Conservation (phyloP, 2,888 invertebrate species). For the Endomychus coccineus region DNA sequence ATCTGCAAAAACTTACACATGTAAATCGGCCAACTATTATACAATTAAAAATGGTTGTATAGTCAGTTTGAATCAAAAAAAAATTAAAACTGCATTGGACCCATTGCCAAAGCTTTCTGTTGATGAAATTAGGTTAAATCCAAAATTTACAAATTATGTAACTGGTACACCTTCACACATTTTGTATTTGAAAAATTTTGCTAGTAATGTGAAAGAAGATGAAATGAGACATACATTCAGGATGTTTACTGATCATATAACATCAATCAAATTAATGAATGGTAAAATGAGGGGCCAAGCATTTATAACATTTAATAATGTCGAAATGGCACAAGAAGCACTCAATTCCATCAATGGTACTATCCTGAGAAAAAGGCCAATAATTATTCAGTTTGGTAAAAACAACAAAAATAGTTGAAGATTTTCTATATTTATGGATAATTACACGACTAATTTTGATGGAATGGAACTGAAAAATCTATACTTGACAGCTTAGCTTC, state of each 20-base stretch:
- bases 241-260: conserved; percentile 31
- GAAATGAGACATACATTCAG: conserved; percentile 29
- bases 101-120: conserved; percentile 46
- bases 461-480: no score
- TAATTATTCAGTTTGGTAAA: conserved; percentile 13
- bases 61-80: conserved; percentile 34
- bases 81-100: conserved; percentile 17
- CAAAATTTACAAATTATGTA: conserved; percentile 48
- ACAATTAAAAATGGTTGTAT: conserved; percentile 48
- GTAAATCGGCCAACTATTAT: conserved; percentile 39
- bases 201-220: conserved; percentile 43
- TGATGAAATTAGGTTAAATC: conserved; percentile 49
- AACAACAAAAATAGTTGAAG: no score
- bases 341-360: conserved; percentile 10
- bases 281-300: conserved; percentile 54
- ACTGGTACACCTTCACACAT: conserved; percentile 49
- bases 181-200: conserved; percentile 51
- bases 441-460: no score
- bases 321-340: conserved; percentile 8
- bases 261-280: conserved; percentile 43
- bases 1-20: conserved; percentile 26
- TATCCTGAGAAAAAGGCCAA: conserved; percentile 10
- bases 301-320: conserved; percentile 39
- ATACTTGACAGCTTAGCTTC: no score
- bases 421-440: no score